These are phyloP conservation scores for Brachylomia viminalis DNA, from an alignment of 2,888 invertebrate species.

Conservation along the genomic window DNA sequence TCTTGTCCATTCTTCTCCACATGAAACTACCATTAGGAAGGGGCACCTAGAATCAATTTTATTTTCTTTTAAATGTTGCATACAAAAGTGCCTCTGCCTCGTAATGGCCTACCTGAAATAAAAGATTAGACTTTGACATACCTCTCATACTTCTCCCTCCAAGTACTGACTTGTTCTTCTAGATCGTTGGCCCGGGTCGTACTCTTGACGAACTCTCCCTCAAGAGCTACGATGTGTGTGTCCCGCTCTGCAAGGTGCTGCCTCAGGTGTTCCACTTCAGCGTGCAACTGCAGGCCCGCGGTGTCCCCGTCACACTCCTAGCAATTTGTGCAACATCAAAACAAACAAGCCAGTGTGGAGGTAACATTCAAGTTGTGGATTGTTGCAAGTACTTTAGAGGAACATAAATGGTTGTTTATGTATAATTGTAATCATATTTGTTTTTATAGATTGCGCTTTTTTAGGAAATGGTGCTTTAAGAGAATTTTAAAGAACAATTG, in stretches of 20 bases:
- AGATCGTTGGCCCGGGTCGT: conserved; percentile 94
- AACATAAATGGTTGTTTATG: conserved; percentile 45
- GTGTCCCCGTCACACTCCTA: conserved; percentile 86
- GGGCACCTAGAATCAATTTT: background rate
- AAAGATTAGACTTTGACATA: background rate
- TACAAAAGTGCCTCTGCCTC: background rate
- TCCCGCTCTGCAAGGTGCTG: conserved; percentile 95
- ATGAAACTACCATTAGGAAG: background rate
- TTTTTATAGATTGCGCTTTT: background rate
- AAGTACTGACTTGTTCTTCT: conserved; percentile 95
- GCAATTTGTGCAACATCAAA: conserved; percentile 80
- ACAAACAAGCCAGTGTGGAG: conserved; percentile 77
- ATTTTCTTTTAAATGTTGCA: background rate
- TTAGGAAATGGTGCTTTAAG: too few species aligned
- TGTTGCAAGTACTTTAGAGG: conserved; percentile 53
- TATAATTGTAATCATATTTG: background rate
- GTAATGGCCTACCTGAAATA: background rate
- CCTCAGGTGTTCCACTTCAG: conserved; percentile 96
- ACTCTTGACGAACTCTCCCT: conserved; percentile 95
- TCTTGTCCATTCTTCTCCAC: background rate
- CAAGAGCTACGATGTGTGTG: conserved; percentile 95
- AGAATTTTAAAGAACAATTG: background rate
- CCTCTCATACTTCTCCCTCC: conserved; percentile 98
- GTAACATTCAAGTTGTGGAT: conserved; percentile 38
- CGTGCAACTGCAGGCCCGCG: conserved; percentile 93